Base-by-base conservation (phyloP, 1,140 invertebrate genomes). In the Drosophila nebulosa region DNA sequence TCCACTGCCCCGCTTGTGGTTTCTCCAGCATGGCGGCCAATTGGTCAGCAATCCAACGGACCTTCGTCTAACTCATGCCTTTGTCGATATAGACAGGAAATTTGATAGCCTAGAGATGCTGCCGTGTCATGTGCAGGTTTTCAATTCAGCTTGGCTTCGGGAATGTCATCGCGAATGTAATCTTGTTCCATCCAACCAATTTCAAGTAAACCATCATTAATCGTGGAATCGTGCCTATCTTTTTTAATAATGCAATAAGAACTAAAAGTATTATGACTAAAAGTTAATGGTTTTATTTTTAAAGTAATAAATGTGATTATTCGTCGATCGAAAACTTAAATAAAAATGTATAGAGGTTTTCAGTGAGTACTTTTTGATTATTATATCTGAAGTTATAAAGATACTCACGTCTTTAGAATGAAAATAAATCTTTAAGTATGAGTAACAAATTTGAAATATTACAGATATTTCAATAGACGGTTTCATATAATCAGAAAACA, bases 11-110 rank as follows among this genome's bases (percentile, higher is more conserved):
- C 55, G 22, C 16, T 22, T 88, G 36, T 57, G 71, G 12, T 86
- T 86, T 12, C 58, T 69, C 9, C 81, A 88, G 46, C 76, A 64
- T 22, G 83, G 74, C 9, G 81, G 81, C 0, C 39, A 64, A 2
- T 2, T 88, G 16, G 64, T 39, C 0, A 30, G 14, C 1, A 27
- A 66, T n/a, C 14, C 21, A 1, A 21, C 3, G 0, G 26, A 64
- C 4, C 5, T 30, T 0, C n/a, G 32, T 4, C n/a, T 68, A 1
- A 69, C 64, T 5, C 14, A 65, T 24, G 64, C 61, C 1, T 75
- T 86, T 12, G 39, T 67, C 0, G 42, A 58, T 36, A 10, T 14
- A 2, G 21, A 16, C 39, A 21, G 3, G 39, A 21, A 14, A 9
- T 50, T 24, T 5, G 50, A 0, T 18, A 36, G 6, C 3, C 24